Evolutionary conservation across 2,113 vertebrate species (phyloP), one percentile per base, ranked within the genome.

Genomic region (Trematocara marginatum): DNA sequence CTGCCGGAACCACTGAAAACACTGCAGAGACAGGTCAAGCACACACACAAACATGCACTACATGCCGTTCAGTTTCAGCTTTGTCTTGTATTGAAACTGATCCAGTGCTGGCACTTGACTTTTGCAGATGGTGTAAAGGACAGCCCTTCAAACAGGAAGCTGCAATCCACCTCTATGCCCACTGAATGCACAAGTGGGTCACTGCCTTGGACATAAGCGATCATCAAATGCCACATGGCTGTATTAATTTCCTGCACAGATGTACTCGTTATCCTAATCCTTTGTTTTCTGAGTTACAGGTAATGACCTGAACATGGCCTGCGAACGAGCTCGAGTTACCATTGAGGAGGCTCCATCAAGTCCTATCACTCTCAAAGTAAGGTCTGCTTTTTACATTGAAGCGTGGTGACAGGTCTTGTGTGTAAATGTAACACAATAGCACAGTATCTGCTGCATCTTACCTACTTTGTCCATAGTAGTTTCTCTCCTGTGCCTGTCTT

Each of bases 301-400:
- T 53, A 96, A 96, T 0, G 98, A 99, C 89, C 92, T 97, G 88
- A 96, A 94, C 89, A 96, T 97, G 96, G 97, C 93, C 0, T 97
- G 96, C 1, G 97, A 98, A 76, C 91, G 96, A 23, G 97, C 97
- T 69, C 80, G 97, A 15, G 96, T 97, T 81, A 94, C 80, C 1
- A 90, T 95, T 0, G 97, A 98, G 2, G 97, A 98, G 1, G 4
- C 6, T 1, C 91, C 95, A 0, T 57, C 94, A 71, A 96, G 92
- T 80, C 89, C 97, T 0, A 16, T 80, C 4, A 66, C 92, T 47
- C 84, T 93, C 87, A 98, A 97, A 97, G 98, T 99, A 88, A 52
- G 10, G 5, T 4, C 5, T 51, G 8, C 42, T 29, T 49, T 78
- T 71, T 23, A 29, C 26, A 26, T 6, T 57, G 5, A 80, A 16